Conservation (phyloP, 2,113 vertebrate genomes). For the Falco punctatus region DNA sequence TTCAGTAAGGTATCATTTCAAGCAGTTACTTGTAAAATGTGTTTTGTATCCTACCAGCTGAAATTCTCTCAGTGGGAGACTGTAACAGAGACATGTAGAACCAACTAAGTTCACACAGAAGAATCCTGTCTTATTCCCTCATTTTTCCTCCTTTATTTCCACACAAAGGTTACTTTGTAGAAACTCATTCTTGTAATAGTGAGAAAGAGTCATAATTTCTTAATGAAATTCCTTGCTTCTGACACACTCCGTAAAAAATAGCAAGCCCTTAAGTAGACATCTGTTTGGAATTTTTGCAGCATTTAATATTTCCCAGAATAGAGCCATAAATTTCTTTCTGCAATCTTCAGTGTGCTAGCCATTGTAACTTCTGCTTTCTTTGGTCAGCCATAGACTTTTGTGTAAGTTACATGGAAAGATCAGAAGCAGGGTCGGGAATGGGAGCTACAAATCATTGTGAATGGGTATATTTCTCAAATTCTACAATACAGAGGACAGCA, state of each 20-base stretch:
- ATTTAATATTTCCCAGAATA: constrained; percentile 22
- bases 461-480: not conserved
- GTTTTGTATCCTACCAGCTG: not conserved
- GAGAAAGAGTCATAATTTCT: constrained; percentile 28
- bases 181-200: constrained; percentile 4
- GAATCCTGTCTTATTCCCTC: not conserved
- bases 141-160: not conserved
- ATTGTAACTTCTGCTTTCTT: not conserved
- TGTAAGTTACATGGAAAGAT: not conserved
- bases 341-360: not conserved
- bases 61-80: not conserved
- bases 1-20: not conserved
- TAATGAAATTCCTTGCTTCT: constrained; percentile 57
- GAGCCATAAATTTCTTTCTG: not conserved
- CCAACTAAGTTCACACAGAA: not conserved
- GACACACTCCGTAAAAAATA: constrained; percentile 48
- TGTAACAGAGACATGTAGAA: not conserved
- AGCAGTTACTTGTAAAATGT: not conserved
- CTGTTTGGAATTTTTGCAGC: constrained; percentile 20
- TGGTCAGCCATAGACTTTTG: not conserved
- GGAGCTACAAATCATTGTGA: not conserved
- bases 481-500: not conserved
- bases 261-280: constrained; percentile 15
- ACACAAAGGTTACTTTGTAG: not conserved
- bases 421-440: not conserved